Conservation (phyloP, 2,113 vertebrate species). For the Xiphorhynchus elegans region DNA sequence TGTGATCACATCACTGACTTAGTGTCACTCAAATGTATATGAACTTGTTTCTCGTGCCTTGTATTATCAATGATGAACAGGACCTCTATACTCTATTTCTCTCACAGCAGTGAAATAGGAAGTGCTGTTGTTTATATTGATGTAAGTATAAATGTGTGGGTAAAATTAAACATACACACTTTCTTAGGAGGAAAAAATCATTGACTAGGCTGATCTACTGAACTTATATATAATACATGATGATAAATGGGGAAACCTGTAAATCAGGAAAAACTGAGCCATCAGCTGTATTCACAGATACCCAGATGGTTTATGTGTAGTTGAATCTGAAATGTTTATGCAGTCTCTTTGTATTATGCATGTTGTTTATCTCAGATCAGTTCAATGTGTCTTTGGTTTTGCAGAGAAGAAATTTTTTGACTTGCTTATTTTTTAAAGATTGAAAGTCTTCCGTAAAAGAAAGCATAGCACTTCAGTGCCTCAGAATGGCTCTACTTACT, state of each 20-base stretch:
- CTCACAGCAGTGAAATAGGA: neutral
- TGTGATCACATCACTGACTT: neutral
- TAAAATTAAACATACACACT: neutral
- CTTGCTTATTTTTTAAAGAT: conserved; percentile 57
- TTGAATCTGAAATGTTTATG: neutral
- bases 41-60: neutral
- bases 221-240: neutral
- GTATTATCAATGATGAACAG: neutral
- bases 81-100: neutral
- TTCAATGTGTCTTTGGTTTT: conserved; percentile 29
- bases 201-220: neutral
- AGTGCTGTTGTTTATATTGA: neutral
- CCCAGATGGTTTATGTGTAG: neutral
- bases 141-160: neutral
- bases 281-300: neutral
- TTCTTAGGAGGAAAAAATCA: neutral
- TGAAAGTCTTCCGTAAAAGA: conserved; percentile 46
- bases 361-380: conserved; percentile 10
- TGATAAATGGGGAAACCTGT: neutral
- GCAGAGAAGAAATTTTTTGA: conserved; percentile 23
- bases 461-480: conserved; percentile 27
- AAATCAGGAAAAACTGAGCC: neutral
- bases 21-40: neutral
- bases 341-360: neutral
- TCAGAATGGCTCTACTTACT: conserved; percentile 35